A percentile compares a stretch with the other conserved stretches of the same genome.
These are phyloP conservation scores for Eulemur albifrons DNA, from an alignment of 2,797 vertebrate species.

Conservation along the genomic window DNA sequence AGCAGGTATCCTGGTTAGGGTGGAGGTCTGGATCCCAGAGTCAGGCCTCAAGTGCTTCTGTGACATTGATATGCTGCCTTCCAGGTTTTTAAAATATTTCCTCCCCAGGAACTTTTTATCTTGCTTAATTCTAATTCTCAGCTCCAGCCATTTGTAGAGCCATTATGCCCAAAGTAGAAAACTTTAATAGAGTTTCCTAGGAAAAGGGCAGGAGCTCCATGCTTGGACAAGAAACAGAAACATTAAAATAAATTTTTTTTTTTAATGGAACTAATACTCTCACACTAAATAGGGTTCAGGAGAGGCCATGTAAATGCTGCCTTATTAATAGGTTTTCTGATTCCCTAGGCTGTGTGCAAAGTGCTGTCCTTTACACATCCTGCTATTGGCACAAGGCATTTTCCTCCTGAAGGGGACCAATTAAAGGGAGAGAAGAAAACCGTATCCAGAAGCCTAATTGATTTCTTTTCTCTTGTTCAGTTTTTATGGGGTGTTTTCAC, in stretches of 20 bases:
- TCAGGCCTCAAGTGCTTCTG: background rate
- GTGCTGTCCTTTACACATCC: background rate
- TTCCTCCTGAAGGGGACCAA: conserved; percentile 39
- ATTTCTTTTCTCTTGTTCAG: conserved; percentile 56
- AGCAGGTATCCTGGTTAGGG: background rate
- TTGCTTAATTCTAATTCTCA: conserved; percentile 48
- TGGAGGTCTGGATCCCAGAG: background rate
- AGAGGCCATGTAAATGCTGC: conserved; percentile 43
- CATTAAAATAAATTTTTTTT: background rate
- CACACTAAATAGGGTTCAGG: background rate
- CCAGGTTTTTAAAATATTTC: background rate
- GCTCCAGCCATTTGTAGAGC: conserved; percentile 42
- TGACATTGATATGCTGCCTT: background rate
- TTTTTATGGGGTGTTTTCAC: conserved; percentile 67
- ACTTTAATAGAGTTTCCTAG: conserved; percentile 54
- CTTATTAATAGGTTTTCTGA: conserved; percentile 50
- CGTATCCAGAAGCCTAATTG: conserved; percentile 32
- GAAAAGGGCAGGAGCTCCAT: conserved; percentile 44
- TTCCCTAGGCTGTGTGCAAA: background rate
- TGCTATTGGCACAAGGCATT: background rate
- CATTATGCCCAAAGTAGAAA: conserved; percentile 51
- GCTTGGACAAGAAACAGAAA: conserved; percentile 51
- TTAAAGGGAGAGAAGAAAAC: conserved; percentile 56
- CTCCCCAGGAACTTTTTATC: conserved; percentile 33
- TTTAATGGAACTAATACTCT: background rate